Evolutionary conservation across 2,888 invertebrate genomes (phyloP).

Genomic region (Pterostichus madidus): DNA sequence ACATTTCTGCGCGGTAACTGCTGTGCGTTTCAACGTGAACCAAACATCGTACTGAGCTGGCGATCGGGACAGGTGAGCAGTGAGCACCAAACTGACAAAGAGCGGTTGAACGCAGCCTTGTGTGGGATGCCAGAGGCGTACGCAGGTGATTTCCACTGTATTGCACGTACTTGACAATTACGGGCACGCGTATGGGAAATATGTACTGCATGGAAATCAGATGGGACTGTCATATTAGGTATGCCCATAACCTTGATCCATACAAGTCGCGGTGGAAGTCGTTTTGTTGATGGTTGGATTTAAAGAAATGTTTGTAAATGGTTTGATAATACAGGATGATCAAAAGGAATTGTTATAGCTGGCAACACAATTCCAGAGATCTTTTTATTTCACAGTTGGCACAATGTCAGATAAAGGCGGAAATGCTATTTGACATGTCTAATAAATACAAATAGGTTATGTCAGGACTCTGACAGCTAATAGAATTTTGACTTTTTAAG

Average conservation of each 20-base stretch:
- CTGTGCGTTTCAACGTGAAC: conserved; percentile 45
- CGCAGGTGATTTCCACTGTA: conserved; percentile 51
- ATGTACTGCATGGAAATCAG: conserved; percentile 29
- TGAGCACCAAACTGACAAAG: conserved; percentile 43
- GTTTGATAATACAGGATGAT: no score
- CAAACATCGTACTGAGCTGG: conserved; percentile 4
- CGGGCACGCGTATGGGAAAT: conserved; percentile 29
- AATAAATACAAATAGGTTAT: no score
- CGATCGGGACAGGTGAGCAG: conserved; percentile 52
- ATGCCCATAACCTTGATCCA: conserved; percentile 7
- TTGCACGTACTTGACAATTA: conserved; percentile 19
- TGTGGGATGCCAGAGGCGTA: conserved; percentile 58
- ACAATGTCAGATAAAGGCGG: no score
- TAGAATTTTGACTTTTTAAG: no score
- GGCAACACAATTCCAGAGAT: no score
- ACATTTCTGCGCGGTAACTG: background rate
- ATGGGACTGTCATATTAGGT: background rate
- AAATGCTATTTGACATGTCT: no score
- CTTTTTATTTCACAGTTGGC: no score
- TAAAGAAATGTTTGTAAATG: no score
- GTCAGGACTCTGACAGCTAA: no score
- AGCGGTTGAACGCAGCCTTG: conserved; percentile 56
- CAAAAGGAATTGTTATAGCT: no score
- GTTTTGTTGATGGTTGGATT: background rate
- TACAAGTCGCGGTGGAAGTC: background rate